Evolutionary conservation across 2,888 invertebrate genomes (phyloP).

Genomic region (Plagodis dolabraria): DNA sequence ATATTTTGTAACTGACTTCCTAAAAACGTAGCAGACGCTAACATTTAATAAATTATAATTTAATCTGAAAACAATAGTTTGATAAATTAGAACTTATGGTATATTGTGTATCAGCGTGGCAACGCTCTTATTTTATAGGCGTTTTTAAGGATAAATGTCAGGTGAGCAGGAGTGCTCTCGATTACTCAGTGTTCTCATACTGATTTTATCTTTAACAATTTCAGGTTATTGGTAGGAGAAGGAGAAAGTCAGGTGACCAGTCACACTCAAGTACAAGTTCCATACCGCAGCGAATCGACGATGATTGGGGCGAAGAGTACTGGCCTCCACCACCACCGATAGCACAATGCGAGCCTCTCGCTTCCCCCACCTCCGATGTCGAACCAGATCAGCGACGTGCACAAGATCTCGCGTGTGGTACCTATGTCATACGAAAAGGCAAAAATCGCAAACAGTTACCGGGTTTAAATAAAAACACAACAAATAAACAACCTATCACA

Average conservation of each 20-base stretch:
- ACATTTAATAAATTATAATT: too few species aligned
- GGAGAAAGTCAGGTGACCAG: slow-evolving; percentile 83
- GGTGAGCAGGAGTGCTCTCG: too few species aligned
- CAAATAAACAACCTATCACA: slow-evolving; percentile 70
- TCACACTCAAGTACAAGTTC: slow-evolving; percentile 89
- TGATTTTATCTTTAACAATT: slow-evolving; percentile 72
- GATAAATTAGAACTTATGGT: too few species aligned
- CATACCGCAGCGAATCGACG: slow-evolving; percentile 86
- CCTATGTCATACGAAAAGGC: slow-evolving; percentile 92
- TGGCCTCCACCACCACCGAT: slow-evolving; percentile 90
- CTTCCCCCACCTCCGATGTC: slow-evolving; percentile 88
- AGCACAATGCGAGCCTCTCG: slow-evolving; percentile 87
- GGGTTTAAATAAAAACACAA: slow-evolving; percentile 81
- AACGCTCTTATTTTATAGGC: too few species aligned
- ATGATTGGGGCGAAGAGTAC: slow-evolving; percentile 87
- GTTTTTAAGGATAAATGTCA: too few species aligned
- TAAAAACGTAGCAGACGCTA: too few species aligned
- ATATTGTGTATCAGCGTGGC: too few species aligned
- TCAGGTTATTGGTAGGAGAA: slow-evolving; percentile 84
- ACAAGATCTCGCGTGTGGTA: slow-evolving; percentile 84
- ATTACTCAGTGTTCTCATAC: neutral
- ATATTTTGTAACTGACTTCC: too few species aligned
- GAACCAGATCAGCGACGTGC: slow-evolving; percentile 67
- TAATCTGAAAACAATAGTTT: too few species aligned
- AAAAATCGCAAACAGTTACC: slow-evolving; percentile 88